phyloP scores from a whole-genome alignment of 2,888 invertebrate genomes.

The Perithous albicinctus region DNA sequence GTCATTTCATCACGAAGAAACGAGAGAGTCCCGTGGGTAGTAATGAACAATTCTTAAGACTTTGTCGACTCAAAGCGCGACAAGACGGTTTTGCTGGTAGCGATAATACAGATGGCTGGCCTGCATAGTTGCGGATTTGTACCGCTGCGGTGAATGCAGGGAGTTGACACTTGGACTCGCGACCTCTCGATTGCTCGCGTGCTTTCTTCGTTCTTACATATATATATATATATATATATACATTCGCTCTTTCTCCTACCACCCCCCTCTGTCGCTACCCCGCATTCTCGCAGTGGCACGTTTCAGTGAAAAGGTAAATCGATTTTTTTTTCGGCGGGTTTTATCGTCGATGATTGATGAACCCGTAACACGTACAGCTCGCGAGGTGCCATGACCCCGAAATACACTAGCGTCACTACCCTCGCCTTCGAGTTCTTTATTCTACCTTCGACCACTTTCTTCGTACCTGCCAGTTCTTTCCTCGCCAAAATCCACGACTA shows the following conservation, averaged over 20 bases:
- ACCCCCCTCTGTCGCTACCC: conserved; percentile 15
- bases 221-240: background rate
- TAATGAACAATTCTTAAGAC: too few species aligned
- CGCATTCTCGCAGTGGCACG: conserved; percentile 33
- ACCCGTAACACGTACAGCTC: conserved; percentile 65
- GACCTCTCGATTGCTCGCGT: conserved; percentile 22
- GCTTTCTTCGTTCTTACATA: conserved; percentile 4
- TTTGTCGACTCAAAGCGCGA: conserved; percentile 1
- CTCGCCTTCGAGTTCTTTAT: conserved; percentile 18
- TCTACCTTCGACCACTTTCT: conserved; percentile 5
- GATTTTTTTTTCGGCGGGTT: conserved; percentile 71
- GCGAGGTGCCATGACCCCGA: conserved; percentile 36
- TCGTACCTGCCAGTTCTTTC: conserved; percentile 18
- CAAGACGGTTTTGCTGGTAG: conserved; percentile 31
- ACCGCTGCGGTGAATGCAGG: conserved; percentile 22
- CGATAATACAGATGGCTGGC: conserved; percentile 38
- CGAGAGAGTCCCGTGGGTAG: too few species aligned
- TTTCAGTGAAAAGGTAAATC: conserved; percentile 75
- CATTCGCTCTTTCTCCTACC: conserved; percentile 24
- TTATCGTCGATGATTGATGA: conserved; percentile 81
- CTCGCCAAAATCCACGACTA: conserved; percentile 8
- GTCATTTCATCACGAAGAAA: too few species aligned
- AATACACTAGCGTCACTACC: conserved; percentile 23
- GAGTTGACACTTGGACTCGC: conserved; percentile 4
- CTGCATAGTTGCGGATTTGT: conserved; percentile 38